Evolutionary conservation across 2,113 vertebrate species (phyloP), one percentile per base, ranked within the genome.

Genomic region (Bubo scandiacus): DNA sequence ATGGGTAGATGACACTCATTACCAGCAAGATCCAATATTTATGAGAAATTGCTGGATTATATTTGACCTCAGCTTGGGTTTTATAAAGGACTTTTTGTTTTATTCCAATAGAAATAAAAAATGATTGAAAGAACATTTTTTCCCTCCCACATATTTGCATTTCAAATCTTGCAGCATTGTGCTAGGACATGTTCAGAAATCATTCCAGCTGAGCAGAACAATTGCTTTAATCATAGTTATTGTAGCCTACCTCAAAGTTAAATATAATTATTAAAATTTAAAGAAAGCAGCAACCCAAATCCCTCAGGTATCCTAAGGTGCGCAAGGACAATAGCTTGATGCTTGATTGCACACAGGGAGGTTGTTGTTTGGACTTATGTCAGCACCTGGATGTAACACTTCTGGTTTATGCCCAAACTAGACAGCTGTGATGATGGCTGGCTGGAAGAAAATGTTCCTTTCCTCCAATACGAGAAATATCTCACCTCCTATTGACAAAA

Each of bases 151-250:
- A 29, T 81, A 92, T 90, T 90, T 92, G 85, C 86, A 84, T 96
- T 96, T 92, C 75, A 93, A 88, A 94, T 90, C 65, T 79, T 91
- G 55, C 72, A 86, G 65, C 52, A 74, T 23, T 94, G 88, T 90
- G 88, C 61, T 84, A 79, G 47, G 73, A 30, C 86, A 92, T 27
- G 77, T 94, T 74, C 80, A 96, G 80, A 84, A 94, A 93, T 92
- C 72, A 93, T 86, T 94, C 75, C 88, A 74, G 86, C 82, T 94
- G 80, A 95, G 86, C 21, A 75, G 92, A 96, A 97, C 95, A 96
- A 97, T 95, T 84, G 75, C 83, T 92, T 88, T 95, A 96, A 97
- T 93, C 90, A 95, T 15, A 93, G 94, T 86, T 94, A 93, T 65
- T 93, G 86, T 81, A 93, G 72, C 25, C 52, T 71, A 84, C 74